Base-by-base conservation (phyloP, 1,140 invertebrate genomes). In the Lutraria rhynchaena region DNA sequence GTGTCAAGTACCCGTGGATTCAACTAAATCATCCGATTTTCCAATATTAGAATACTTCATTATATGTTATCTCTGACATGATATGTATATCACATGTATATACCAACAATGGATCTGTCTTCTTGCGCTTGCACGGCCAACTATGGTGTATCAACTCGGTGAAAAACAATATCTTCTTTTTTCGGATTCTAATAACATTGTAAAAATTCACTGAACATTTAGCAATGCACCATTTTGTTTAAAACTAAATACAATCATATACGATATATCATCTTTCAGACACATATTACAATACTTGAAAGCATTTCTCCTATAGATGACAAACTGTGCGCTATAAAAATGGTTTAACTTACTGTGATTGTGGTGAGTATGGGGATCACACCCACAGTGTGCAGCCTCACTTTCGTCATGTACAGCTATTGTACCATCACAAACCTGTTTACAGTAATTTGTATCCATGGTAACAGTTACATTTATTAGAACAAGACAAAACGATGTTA, bases 301-400 rank as follows among this genome's bases (percentile, higher is more conserved):
- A 46, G 44, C 19, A 46, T 11, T 11, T 11, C 44, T 46, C 19
- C 44, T 46, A 46, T 46, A 11, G 44, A 46, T 46, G 19, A 46
- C 44, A 46, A 11, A 19, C 9, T 7, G 44, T 46, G 9, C 7
- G 19, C 44, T 11, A 46, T 7, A 19, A 46, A 46, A 46, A 46
- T 11, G 9, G 7, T 46, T 53, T 53, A 5, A 51, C 69, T 55
- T 71, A 71, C 69, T 35, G 69, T 71, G 49, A 17, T 27, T 19
- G 22, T 71, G 49, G 69, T 71, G 49, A 17, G 29, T 19, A 29
- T 71, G 49, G 9, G 49, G 69, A n/a, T 55, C 3, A 49, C 73
- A 75, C 0, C 73, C 73, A 33, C 73, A 75, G n/a, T 75, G 73
- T 2, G 58, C 55, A 1, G 73, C 73, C 0, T 27, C 37, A 17